Percentiles rank a stretch among this genome's conserved stretches.
Conservation (phyloP, 2,113 vertebrate species). For the Todiramphus chloris region DNA sequence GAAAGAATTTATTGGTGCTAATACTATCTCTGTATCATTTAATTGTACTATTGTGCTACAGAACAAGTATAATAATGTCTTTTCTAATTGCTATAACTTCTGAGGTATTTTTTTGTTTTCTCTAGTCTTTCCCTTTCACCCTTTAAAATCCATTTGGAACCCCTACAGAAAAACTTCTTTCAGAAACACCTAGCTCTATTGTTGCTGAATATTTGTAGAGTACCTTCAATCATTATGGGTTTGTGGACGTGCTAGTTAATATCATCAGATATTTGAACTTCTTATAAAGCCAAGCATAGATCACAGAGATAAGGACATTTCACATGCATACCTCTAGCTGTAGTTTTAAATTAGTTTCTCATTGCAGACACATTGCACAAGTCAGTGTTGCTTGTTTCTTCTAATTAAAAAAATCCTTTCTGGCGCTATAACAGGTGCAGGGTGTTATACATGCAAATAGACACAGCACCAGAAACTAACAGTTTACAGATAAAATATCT, state of each 20-base stretch:
- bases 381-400: neutral
- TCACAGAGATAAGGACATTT: neutral
- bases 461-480: neutral
- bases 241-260: neutral
- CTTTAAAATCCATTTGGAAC: neutral
- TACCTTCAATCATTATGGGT: neutral
- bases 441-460: neutral
- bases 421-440: neutral
- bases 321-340: neutral
- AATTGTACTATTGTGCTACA: neutral
- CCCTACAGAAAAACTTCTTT: neutral
- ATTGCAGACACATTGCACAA: neutral
- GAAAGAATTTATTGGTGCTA: neutral
- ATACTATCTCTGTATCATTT: neutral
- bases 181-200: neutral
- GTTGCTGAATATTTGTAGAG: neutral
- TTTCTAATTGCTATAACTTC: neutral
- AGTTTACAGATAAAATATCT: neutral
- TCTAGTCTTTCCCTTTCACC: neutral
- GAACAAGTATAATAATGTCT: neutral
- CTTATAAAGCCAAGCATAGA: neutral
- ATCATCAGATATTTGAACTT: neutral
- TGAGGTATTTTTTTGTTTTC: neutral
- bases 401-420: neutral
- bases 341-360: neutral